A percentile compares a stretch with the other conserved stretches of the same genome.
Evolutionary conservation across 1,140 invertebrate genomes (phyloP).

Genomic region (Epicauta chinensis): DNA sequence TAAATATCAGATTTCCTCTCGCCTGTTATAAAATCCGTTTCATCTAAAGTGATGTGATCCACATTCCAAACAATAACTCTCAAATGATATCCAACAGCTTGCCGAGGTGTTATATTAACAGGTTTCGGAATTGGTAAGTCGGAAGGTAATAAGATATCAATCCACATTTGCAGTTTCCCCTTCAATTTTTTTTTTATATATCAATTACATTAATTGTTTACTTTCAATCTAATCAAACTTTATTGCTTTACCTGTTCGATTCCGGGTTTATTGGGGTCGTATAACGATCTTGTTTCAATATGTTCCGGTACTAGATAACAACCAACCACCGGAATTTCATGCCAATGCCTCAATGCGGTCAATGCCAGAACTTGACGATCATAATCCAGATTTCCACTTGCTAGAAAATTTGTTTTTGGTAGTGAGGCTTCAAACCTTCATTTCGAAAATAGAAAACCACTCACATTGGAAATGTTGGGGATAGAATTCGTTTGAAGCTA

Average conservation of each 20-base stretch:
- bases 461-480: conserved; percentile 8
- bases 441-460: background rate
- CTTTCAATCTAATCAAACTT: background rate
- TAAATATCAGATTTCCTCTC: conserved; percentile 82
- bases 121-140: conserved; percentile 51
- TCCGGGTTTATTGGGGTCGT: conserved; percentile 66
- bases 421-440: too few species aligned
- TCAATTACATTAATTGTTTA: background rate
- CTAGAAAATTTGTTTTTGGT: conserved; percentile 9
- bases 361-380: conserved; percentile 58
- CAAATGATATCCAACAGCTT: conserved; percentile 72
- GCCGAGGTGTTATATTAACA: conserved; percentile 70
- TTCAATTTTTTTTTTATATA: conserved; percentile 35
- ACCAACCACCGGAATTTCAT: conserved; percentile 67
- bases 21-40: conserved; percentile 71
- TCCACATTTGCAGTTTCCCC: conserved; percentile 86
- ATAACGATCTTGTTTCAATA: conserved; percentile 78
- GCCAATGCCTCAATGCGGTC: conserved; percentile 62
- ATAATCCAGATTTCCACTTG: conserved; percentile 9
- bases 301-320: conserved; percentile 80
- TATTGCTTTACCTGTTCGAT: conserved; percentile 73
- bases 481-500: conserved; percentile 39
- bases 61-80: conserved; percentile 80
- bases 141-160: conserved; percentile 76
- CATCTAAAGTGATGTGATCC: conserved; percentile 63